Conservation (phyloP, 2,113 vertebrate species). For the Oryctolagus cuniculus region mOryCun1.1 NC_091436.1:22428501-22429000, state of each 20-base stretch:
- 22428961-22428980: slow-evolving; percentile 17
- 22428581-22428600: slow-evolving; percentile 27
- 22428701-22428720: not conserved
- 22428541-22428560: not conserved
- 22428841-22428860: not conserved
- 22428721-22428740: not conserved
- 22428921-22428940: slow-evolving; percentile 55
- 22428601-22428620: not conserved
- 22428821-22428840: not conserved
- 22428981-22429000: not conserved
- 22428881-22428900: slow-evolving; percentile 23
- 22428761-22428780: not conserved
- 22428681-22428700: not conserved
- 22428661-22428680: not conserved
- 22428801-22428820: not conserved
- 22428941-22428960: not conserved
- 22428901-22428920: slow-evolving; percentile 3
- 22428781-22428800: not conserved
- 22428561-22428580: not conserved
- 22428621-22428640: slow-evolving; percentile 44
- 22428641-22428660: not conserved
- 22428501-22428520: not conserved
- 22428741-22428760: not conserved
- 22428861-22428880: slow-evolving; percentile 27
- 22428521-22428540: slow-evolving; percentile 25